These are phyloP conservation scores for Speoplatyrhinus poulsoni DNA, from an alignment of 2,113 vertebrate genomes.

Conservation along the genomic window DNA sequence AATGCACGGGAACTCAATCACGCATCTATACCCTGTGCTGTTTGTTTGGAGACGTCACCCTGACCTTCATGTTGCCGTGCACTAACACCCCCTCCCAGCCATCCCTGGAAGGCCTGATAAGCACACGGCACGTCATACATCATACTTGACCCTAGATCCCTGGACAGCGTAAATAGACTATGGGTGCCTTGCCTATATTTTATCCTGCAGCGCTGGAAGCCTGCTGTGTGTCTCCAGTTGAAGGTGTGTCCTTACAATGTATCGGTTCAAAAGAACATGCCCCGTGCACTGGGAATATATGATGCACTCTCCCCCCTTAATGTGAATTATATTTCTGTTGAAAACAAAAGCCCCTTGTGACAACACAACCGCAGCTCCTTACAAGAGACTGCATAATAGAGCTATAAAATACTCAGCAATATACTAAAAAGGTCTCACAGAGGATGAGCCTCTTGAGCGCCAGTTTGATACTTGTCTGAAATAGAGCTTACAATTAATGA, in stretches of 20 bases:
- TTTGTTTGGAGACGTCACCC: constrained; percentile 57
- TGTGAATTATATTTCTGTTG: constrained; percentile 28
- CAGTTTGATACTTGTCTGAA: neutral
- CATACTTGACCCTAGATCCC: constrained; percentile 67
- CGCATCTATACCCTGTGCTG: constrained; percentile 20
- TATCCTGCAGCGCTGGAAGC: constrained; percentile 36
- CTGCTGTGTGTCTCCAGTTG: constrained; percentile 30
- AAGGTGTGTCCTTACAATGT: constrained; percentile 41
- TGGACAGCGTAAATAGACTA: constrained; percentile 55
- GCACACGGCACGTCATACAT: constrained; percentile 71
- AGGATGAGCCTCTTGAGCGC: constrained; percentile 21
- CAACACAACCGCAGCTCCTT: constrained; percentile 3
- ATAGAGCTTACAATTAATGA: constrained; percentile 31
- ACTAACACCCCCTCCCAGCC: constrained; percentile 46
- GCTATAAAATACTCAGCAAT: constrained; percentile 1
- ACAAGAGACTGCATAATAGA: constrained; percentile 13
- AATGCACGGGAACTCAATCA: constrained; percentile 29
- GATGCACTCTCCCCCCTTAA: constrained; percentile 11
- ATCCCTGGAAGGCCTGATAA: constrained; percentile 73
- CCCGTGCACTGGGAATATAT: constrained; percentile 47
- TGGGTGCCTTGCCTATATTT: constrained; percentile 33
- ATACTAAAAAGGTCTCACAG: constrained; percentile 13
- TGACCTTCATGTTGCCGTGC: constrained; percentile 70
- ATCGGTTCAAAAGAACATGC: constrained; percentile 40
- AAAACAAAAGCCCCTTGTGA: constrained; percentile 6